Evolutionary conservation across 2,888 invertebrate species (phyloP), one percentile per base, ranked within the genome.

Genomic region (Sympetrum striolatum): DNA sequence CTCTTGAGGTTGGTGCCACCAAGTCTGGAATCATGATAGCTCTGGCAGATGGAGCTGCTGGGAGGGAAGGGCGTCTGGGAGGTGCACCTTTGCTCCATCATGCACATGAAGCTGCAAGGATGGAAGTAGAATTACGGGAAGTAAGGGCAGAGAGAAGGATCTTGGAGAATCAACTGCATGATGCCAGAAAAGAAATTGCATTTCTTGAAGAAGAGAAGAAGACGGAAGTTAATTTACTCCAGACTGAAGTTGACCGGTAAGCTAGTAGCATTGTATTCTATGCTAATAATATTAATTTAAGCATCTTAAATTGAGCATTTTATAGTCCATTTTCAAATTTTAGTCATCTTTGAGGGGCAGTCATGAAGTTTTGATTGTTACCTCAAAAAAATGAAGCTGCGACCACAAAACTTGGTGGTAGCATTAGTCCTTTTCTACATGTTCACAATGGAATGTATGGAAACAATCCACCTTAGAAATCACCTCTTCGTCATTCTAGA

Each of bases 1-100:
- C 95, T 0, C 95, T 95, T 91, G 95, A 95, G 91, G 94, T 60
- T 14, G 60, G 39, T 35, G 86, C 58, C 31, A 22, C 90, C 81
- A 91, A 90, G 86, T 73, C 73, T 73, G 58, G 31, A 35, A 35
- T 58, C 6, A 37, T 15, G 6, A 18, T n/a, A 15, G 35, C 58
- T 0, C 35, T 31, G 12, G 31, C 58, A 31, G 35, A 35, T 18
- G 82, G 58, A 58, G 25, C 15, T 37, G 37, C 14, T 22, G 81
- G 81, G 14, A 86, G 86, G 60, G 86, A 64, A 18, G 37, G 60
- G 15, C 82, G 86, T 10, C 2, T 92, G 81, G 92, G 96, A 58
- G 96, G 96, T 92, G 96, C 96, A 64, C 96, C 96, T 91, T 96
- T 98, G 95, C 93, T 98, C 64, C 97, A 98, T 94, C 98, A 97